A percentile compares a stretch with the other conserved stretches of the same genome.
Conservation (phyloP, 2,888 invertebrate genomes). For the Hypomecis punctinalis region DNA sequence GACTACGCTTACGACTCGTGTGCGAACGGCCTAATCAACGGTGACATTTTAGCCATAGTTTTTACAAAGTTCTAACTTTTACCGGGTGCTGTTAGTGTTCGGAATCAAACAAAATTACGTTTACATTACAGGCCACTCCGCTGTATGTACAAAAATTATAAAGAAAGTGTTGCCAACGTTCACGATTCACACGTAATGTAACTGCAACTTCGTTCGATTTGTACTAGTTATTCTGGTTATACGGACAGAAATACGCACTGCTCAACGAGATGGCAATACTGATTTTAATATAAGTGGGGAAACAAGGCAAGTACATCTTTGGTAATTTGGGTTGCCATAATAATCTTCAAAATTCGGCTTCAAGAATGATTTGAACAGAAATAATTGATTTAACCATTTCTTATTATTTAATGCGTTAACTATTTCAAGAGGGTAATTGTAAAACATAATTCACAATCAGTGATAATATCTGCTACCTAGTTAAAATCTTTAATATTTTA, state of each 20-base stretch:
- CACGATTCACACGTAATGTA: slow-evolving; percentile 53
- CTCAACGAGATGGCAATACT: slow-evolving; percentile 17
- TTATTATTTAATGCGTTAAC: no score
- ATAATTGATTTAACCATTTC: no score
- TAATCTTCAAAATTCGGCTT: background rate
- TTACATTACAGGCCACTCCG: slow-evolving; percentile 57
- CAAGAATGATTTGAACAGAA: background rate
- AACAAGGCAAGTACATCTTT: slow-evolving; percentile 30
- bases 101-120: slow-evolving; percentile 57
- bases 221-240: slow-evolving; percentile 61
- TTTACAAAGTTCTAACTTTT: slow-evolving; percentile 55
- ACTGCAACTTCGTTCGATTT: slow-evolving; percentile 58
- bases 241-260: slow-evolving; percentile 57
- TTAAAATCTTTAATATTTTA: no score
- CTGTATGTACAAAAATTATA: slow-evolving; percentile 69
- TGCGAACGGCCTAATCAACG: slow-evolving; percentile 25
- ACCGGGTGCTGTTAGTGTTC: slow-evolving; percentile 51
- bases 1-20: no score
- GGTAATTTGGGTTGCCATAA: slow-evolving; percentile 31
- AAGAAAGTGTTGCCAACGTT: slow-evolving; percentile 57
- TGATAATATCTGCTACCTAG: no score
- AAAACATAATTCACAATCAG: no score
- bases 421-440: no score
- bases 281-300: slow-evolving; percentile 13
- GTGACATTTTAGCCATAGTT: slow-evolving; percentile 42